phyloP scores from a whole-genome alignment of 2,113 vertebrate genomes.

The Xiphias gladius region DNA sequence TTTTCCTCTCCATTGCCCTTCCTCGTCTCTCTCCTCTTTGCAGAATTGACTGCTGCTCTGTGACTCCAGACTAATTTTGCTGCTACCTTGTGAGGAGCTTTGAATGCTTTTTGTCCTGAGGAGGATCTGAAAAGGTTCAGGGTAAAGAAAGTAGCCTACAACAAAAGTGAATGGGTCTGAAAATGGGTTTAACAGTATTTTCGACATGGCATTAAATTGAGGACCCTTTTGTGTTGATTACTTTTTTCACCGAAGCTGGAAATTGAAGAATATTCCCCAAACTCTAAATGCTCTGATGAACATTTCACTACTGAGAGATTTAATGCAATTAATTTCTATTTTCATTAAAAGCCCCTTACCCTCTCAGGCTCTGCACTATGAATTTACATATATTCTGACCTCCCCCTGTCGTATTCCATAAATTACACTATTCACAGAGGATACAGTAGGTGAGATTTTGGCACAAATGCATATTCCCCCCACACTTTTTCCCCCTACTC shows the following conservation, averaged over 20 bases:
- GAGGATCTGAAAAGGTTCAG: background rate
- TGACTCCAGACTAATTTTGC: conserved; percentile 25
- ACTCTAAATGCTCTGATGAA: conserved; percentile 16
- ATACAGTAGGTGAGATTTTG: conserved; percentile 21
- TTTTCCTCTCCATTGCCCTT: conserved; percentile 23
- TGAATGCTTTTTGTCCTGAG: conserved; percentile 8
- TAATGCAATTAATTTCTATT: conserved; percentile 28
- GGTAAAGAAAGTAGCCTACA: background rate
- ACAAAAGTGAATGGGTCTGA: background rate
- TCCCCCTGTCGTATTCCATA: background rate
- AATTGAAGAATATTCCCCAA: background rate
- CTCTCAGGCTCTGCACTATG: conserved; percentile 4
- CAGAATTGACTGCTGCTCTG: conserved; percentile 13
- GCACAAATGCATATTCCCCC: background rate
- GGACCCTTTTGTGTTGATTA: background rate
- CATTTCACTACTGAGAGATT: background rate
- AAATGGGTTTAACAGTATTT: background rate
- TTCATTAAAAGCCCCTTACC: conserved; percentile 30
- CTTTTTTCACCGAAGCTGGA: background rate
- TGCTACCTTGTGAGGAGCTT: background rate
- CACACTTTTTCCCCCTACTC: background rate
- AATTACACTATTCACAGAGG: conserved; percentile 39
- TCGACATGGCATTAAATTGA: background rate
- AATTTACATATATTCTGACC: conserved; percentile 25
- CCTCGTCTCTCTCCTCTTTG: background rate